Base-by-base conservation (phyloP, 2,797 vertebrate species). In the Allobates femoralis region DNA sequence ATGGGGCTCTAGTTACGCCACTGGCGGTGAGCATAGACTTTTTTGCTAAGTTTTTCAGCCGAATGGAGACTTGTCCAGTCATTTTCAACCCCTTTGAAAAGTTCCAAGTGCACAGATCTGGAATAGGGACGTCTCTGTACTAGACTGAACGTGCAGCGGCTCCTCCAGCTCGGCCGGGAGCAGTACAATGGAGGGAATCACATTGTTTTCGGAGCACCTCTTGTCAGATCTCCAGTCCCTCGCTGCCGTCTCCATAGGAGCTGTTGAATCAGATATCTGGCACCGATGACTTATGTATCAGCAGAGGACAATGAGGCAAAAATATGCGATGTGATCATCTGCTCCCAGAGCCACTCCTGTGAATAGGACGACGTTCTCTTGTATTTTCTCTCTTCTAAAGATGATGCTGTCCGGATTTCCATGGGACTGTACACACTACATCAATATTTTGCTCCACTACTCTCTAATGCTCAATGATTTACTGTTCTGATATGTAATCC, bases 231-330 rank as follows among this genome's bases (percentile, higher is more conserved):
- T 18, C 5, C 18, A 4, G 18, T 56, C 51, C 75, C 51, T 55
- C 6, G 75, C 51, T 77, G 46, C 66, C 80, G 37, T 71, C 64
- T 69, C 80, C 32, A 71, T 82, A 30, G 64, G 46, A 82, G 56
- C 32, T 26, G 11, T 82, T 82, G 46, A 64, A 82, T 71, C 80
- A 71, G 80, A 32, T 82, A 56, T n/a, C 50, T 10, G 18, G 21
- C 50, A 28, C 53, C 75, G 5, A 77, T 56, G 18, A 56, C 55
- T 77, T 55, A 55, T 77, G 53, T 53, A 76, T 76, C 51, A 55
- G 75, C 53, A 55, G 18, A 66, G 28, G 26, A 53, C 64, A 82
- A 82, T 55, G 50, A 82, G 6, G 64, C 28, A 81, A 69, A 30
- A 51, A 69, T 55, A 81, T 60, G 26, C 71, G 64, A 71, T 34